Conservation (phyloP, 2,797 vertebrate genomes). For the Paramormyrops hopkinsi region DNA sequence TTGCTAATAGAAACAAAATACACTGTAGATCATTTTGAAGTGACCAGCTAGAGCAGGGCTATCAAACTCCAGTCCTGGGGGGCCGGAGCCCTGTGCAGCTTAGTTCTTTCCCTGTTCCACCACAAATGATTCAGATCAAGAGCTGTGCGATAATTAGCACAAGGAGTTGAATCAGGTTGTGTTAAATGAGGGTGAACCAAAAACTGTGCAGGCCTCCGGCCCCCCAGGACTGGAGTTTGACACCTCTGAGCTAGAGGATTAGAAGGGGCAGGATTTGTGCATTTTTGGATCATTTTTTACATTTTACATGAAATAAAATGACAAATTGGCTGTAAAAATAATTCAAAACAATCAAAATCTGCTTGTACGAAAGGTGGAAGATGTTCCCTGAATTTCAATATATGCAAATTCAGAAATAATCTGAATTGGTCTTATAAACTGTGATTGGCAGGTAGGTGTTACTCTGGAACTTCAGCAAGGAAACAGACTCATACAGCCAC, state of each 20-base stretch:
- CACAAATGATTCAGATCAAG: no score
- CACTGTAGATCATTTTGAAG: not conserved
- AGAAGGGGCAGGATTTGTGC: not conserved
- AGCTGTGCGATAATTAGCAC: no score
- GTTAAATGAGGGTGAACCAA: no score
- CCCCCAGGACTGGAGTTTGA: no score
- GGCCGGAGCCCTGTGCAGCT: no score
- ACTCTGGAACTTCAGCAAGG: not conserved
- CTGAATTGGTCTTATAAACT: not conserved
- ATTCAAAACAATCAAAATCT: constrained; percentile 6
- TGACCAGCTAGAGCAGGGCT: not conserved
- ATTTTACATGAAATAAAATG: not conserved
- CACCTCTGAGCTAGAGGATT: not conserved
- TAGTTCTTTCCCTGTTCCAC: no score
- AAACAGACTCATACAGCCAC: not conserved
- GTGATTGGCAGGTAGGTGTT: constrained; percentile 19
- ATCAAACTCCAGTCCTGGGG: no score
- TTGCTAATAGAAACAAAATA: not conserved
- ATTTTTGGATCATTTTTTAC: not conserved
- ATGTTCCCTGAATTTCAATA: constrained; percentile 15
- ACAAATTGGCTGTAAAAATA: not conserved
- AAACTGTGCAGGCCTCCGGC: no score
- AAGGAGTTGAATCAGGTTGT: no score
- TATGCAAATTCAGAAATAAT: constrained; percentile 8
- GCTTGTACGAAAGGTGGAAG: not conserved